Conservation (phyloP, 2,888 invertebrate genomes). For the Onchidella celtica region DNA sequence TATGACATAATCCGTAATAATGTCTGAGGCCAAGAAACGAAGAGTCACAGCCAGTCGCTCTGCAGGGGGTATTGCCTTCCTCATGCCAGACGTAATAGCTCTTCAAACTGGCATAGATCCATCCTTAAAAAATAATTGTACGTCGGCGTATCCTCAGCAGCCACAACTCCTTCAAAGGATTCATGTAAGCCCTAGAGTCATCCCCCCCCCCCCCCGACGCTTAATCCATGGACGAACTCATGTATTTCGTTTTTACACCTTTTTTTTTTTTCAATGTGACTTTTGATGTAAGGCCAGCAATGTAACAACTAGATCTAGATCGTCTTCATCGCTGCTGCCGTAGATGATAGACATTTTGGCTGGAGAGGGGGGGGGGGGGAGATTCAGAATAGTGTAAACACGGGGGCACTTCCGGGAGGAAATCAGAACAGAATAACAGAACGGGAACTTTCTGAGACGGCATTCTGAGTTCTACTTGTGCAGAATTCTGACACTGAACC, state of each 20-base stretch:
- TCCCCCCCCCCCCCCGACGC: too few species aligned
- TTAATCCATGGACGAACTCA: neutral
- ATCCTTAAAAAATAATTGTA: too few species aligned
- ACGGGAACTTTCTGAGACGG: neutral
- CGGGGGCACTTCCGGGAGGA: neutral
- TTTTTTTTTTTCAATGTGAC: neutral
- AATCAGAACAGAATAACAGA: neutral
- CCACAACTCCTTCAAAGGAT: neutral
- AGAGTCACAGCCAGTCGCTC: too few species aligned
- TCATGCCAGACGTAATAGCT: too few species aligned
- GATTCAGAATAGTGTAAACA: neutral
- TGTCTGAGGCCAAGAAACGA: too few species aligned
- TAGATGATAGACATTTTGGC: neutral
- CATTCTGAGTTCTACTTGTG: neutral
- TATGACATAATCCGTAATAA: too few species aligned
- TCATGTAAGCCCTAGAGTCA: neutral
- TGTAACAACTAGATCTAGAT: neutral
- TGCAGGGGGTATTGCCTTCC: too few species aligned
- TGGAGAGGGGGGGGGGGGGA: neutral
- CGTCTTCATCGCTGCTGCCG: neutral
- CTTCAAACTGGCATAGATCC: too few species aligned
- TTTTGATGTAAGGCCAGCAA: neutral
- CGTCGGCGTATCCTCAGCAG: neutral
- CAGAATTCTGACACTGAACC: neutral
- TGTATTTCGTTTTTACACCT: neutral